phyloP scores from a whole-genome alignment of 2,113 vertebrate species.

The Hucho hucho region DNA sequence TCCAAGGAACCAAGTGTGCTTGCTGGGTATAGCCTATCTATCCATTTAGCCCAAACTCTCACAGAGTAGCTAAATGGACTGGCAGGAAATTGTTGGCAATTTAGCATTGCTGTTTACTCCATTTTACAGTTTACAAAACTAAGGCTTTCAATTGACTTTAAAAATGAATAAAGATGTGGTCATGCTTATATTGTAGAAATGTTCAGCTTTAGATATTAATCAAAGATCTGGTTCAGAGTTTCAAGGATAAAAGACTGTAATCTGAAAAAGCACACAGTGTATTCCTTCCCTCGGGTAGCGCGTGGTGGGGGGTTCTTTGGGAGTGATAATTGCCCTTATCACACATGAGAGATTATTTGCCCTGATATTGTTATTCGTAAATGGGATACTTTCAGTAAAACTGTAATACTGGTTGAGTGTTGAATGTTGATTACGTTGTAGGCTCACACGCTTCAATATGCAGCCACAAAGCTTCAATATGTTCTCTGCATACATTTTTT shows the following conservation, averaged over 20 bases:
- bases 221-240: constrained; percentile 17
- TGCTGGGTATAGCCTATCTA: not conserved
- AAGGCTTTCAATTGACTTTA: not conserved
- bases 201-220: constrained; percentile 30
- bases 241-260: constrained; percentile 15
- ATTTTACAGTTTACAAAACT: not conserved
- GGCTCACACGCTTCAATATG: no score
- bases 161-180: constrained; percentile 13
- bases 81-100: not conserved
- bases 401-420: constrained; percentile 11
- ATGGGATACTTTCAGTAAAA: constrained; percentile 25
- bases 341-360: constrained; percentile 33
- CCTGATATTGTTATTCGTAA: constrained; percentile 41
- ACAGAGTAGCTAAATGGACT: not conserved
- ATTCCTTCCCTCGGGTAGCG: constrained; percentile 33
- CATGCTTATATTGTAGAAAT: constrained; percentile 22
- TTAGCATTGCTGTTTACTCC: not conserved
- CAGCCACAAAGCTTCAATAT: no score
- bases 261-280: constrained; percentile 34
- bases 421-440: constrained; percentile 12
- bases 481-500: no score
- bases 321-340: constrained; percentile 38
- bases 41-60: not conserved
- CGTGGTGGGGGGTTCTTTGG: constrained; percentile 32
- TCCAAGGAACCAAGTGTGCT: no score